Percentiles rank a stretch among this genome's conserved stretches.
These are phyloP conservation scores for Epinotia bilunana DNA, from an alignment of 2,888 invertebrate genomes.

Conservation along the genomic window DNA sequence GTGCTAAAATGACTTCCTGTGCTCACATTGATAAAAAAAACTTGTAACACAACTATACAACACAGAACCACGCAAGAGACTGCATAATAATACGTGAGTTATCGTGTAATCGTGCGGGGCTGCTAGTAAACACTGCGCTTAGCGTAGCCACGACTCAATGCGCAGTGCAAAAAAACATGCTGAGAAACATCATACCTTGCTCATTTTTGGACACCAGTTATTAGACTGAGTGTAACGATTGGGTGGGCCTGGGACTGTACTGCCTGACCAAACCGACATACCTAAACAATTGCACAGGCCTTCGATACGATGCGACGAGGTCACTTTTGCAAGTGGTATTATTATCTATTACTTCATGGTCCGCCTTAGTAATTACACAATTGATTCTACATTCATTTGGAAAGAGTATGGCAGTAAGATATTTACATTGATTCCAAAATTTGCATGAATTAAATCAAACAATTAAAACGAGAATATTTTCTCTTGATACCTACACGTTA, in stretches of 20 bases:
- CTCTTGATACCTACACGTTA: conserved; percentile 23
- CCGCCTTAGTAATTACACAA: not conserved
- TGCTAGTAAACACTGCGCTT: conserved; percentile 49
- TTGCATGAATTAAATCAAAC: conserved; percentile 22
- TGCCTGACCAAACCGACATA: conserved; percentile 90
- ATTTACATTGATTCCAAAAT: conserved; percentile 9
- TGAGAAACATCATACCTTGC: conserved; percentile 70
- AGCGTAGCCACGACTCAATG: conserved; percentile 31
- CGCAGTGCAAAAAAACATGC: conserved; percentile 38
- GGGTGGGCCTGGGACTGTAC: conserved; percentile 81
- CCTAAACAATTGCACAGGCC: conserved; percentile 79
- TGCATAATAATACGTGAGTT: conserved; percentile 40
- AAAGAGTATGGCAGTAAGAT: not conserved
- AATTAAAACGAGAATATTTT: conserved; percentile 14
- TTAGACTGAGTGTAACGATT: conserved; percentile 75
- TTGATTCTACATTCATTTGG: not conserved
- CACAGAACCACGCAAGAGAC: conserved; percentile 38
- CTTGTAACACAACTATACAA: conserved; percentile 40
- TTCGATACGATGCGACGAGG: conserved; percentile 74
- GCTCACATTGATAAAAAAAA: conserved; percentile 12
- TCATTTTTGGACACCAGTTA: conserved; percentile 80
- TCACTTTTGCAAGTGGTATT: conserved; percentile 57
- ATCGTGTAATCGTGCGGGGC: conserved; percentile 41
- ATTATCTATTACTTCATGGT: conserved; percentile 46
- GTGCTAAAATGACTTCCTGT: conserved; percentile 21